Base-by-base conservation (phyloP, 2,888 invertebrate species). In the Epinotia brunnichana region DNA sequence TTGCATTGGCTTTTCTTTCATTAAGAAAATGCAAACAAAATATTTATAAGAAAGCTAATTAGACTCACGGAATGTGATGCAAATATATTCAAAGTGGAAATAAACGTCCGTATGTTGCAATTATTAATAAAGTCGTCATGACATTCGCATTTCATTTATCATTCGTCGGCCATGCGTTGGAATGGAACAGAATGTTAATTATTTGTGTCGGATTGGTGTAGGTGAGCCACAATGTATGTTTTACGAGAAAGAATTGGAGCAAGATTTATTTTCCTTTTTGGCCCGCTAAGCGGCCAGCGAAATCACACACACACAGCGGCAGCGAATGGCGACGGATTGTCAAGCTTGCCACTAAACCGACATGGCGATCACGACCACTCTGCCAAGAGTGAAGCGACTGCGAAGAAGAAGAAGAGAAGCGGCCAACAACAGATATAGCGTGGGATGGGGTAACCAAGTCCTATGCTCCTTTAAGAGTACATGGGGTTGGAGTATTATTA, bases 11-110 rank as follows among this genome's bases (percentile, higher is more conserved):
- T 39, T 53, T 51, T 69, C 51, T 59, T 57, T 51, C 39, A 17
- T 57, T 67, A 13, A 63, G 15, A 51, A 66, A 66, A 72, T 48
- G 67, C 57, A 51, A 29, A 56, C 61, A 15, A 60, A 56, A 67
- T 62, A 68, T 68, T 48, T 39, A 68, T 62, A 61, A 62, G 72
- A 68, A 68, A 72, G 72, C 57, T 39, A 68, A 62, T 72, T 51
- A 21, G 48, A 48, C 15, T 44, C 61, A 48, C 29, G 0, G 48
- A 24, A 51, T 56, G 17, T 2, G 54, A 67, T 67, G 68, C 57
- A 35, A 67, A 72, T 62, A 29, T 60, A 68, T 72, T 44, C 35
- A 19, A 61, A 72, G 13, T 68, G 67, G 61, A 68, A 68, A 68
- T 24, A 68, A 24, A 72, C 68, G 51, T 68, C 54, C 39, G 51